Conservation (phyloP, 2,888 invertebrate genomes). For the Oeneis ivallda region DNA sequence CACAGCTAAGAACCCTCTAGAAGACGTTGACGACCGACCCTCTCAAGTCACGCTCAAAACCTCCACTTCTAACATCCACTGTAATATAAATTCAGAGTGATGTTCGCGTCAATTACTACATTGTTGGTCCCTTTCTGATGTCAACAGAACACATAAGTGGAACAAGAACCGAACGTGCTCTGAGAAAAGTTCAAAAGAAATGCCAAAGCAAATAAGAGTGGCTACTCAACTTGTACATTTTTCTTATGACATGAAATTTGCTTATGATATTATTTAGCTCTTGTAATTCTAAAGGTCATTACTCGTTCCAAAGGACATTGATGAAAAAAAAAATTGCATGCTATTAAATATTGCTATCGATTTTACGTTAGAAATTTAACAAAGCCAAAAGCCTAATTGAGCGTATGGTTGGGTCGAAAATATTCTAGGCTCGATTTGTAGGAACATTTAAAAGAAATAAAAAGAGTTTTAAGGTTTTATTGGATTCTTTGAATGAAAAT, state of each 20-base stretch:
- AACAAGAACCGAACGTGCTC: slow-evolving; percentile 14
- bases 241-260: slow-evolving; percentile 1
- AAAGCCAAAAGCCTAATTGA: not conserved
- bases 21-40: slow-evolving; percentile 35
- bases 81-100: slow-evolving; percentile 23
- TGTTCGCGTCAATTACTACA: slow-evolving; percentile 22
- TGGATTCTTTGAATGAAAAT: too few species aligned
- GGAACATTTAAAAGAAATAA: not conserved
- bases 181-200: slow-evolving; percentile 17
- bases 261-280: slow-evolving; percentile 5
- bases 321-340: not conserved
- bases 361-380: not conserved
- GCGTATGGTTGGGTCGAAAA: not conserved
- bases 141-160: slow-evolving; percentile 9
- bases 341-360: not conserved
- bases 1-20: slow-evolving; percentile 29
- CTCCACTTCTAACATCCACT: slow-evolving; percentile 29
- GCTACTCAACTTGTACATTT: not conserved
- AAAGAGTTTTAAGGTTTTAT: not conserved
- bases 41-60: slow-evolving; percentile 35
- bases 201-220: slow-evolving; percentile 16
- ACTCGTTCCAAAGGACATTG: slow-evolving; percentile 3
- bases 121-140: slow-evolving; percentile 17
- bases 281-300: not conserved
- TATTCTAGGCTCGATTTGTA: not conserved